Base-by-base conservation (phyloP, 2,113 vertebrate species). In the Platysteira castanea region DNA sequence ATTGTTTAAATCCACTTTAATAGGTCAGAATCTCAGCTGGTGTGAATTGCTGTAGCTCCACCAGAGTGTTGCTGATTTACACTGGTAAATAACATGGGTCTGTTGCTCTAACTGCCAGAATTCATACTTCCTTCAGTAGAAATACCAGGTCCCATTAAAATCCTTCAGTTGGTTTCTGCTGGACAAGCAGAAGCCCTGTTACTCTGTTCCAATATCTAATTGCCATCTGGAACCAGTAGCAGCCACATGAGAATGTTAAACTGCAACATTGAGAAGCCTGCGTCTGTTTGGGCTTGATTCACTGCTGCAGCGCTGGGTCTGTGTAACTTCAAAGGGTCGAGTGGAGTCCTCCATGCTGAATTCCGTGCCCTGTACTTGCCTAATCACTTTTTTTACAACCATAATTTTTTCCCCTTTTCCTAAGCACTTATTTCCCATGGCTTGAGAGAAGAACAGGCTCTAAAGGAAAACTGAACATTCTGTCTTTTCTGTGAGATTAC, bases 171-270 rank as follows among this genome's bases (percentile, higher is more conserved):
- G 82, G 49, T 95, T 96, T 93, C 94, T 93, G 82, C 67, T 80
- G 95, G 91, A 73, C 46, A 39, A 87, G 84, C 84, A 85, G 91
- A 89, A 96, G 81, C 57, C 57, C 46, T 87, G 53, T 73, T 76
- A 69, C 37, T 91, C 65, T 50, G 70, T 84, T 96, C 67, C 74
- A 90, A 26, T 59, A 77, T n/a, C 61, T 95, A 96, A 93, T 94
- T 97, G 94, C 81, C 91, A 91, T 95, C 89, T 96, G 93, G 95
- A 97, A 94, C 35, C 70, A 56, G 94, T 77, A 94, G 94, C 89
- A 85, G 80, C 82, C 35, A 69, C 78, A 73, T 3, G 7, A 93
- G 78, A 87, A 90, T n/a, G 71, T 79, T 85, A 87, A 89, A 85
- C n/a, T 73, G 24, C 33, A 69, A 4, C 54, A 27, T 8, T 52